Conservation (phyloP, 2,113 vertebrate genomes). For the Mionectes macconnelli region DNA sequence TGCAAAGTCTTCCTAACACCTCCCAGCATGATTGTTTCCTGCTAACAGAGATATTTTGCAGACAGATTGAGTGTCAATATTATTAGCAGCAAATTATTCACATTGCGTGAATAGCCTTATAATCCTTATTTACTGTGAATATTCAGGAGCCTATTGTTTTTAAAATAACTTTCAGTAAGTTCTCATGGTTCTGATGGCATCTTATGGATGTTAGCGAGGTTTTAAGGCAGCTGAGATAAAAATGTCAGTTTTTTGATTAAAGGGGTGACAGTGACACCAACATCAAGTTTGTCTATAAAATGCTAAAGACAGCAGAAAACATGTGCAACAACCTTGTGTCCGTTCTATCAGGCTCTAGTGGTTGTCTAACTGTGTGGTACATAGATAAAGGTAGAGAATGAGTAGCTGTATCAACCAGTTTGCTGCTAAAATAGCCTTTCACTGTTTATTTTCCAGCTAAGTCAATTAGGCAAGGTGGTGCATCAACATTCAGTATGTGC, state of each 20-base stretch:
- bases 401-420: constrained; percentile 55
- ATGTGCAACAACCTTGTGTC: constrained; percentile 1
- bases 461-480: constrained; percentile 58
- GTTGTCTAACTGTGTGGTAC: constrained; percentile 41
- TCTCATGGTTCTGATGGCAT: background rate
- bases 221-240: background rate
- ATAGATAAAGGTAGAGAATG: constrained; percentile 67
- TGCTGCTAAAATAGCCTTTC: constrained; percentile 54
- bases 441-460: constrained; percentile 69
- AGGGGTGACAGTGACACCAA: background rate
- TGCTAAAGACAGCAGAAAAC: constrained; percentile 8
- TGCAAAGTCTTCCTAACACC: constrained; percentile 48
- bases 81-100: constrained; percentile 67
- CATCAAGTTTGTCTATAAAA: background rate
- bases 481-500: constrained; percentile 17
- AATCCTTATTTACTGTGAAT: constrained; percentile 3
- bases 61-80: constrained; percentile 63
- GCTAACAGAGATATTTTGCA: constrained; percentile 51
- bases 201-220: background rate
- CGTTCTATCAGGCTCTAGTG: background rate
- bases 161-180: background rate
- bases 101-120: constrained; percentile 36
- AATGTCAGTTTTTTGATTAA: background rate
- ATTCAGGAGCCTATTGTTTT: constrained; percentile 11
- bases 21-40: constrained; percentile 35